These are phyloP conservation scores for Lonchura striata DNA, from an alignment of 2,113 vertebrate genomes.

Conservation along the genomic window DNA sequence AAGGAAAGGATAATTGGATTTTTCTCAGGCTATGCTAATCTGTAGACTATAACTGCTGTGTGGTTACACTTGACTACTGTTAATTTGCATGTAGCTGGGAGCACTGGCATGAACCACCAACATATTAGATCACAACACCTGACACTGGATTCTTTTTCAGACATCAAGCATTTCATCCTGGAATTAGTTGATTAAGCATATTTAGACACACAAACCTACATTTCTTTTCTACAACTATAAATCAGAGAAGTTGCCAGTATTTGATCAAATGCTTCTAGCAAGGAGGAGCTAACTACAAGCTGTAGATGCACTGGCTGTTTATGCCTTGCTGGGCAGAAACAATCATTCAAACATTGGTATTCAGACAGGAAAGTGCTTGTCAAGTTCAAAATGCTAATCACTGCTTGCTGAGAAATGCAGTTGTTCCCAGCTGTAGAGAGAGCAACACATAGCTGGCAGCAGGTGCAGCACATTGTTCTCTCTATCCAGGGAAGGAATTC, in stretches of 20 bases:
- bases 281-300: conserved; percentile 29
- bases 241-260: background rate
- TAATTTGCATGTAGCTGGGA: conserved; percentile 63
- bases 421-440: conserved; percentile 58
- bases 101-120: conserved; percentile 19
- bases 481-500: background rate
- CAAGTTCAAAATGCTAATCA: conserved; percentile 76
- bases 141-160: conserved; percentile 29
- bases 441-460: conserved; percentile 15
- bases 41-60: conserved; percentile 49
- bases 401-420: conserved; percentile 63
- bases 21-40: conserved; percentile 61
- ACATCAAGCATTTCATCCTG: background rate
- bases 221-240: background rate
- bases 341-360: conserved; percentile 64
- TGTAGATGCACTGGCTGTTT: conserved; percentile 24
- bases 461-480: conserved; percentile 32
- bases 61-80: conserved; percentile 64
- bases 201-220: background rate
- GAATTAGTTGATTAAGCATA: background rate
- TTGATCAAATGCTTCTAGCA: conserved; percentile 42
- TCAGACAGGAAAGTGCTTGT: conserved; percentile 69
- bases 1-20: conserved; percentile 64
- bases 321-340: conserved; percentile 49
- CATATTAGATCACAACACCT: conserved; percentile 33